Conservation (phyloP, 2,888 invertebrate genomes). For the Agrilus mali region DNA sequence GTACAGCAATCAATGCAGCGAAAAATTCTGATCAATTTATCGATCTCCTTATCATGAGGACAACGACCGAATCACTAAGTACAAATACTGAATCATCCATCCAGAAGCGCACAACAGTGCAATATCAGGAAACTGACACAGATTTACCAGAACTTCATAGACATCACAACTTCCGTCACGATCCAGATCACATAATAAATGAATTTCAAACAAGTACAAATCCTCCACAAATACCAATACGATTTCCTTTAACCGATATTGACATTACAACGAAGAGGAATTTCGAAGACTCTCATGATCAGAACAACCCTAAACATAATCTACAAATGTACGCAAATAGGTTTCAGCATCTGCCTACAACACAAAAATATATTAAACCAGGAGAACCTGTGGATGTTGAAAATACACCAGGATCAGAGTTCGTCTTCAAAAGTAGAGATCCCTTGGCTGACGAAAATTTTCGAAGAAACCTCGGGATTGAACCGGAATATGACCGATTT, state of each 20-base stretch:
- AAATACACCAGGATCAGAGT: slow-evolving; percentile 2
- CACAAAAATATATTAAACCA: slow-evolving; percentile 3
- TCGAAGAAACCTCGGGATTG: neutral
- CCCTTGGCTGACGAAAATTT: neutral
- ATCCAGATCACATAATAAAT: too few species aligned
- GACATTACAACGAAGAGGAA: slow-evolving; percentile 4
- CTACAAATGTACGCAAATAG: neutral
- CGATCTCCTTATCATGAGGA: too few species aligned
- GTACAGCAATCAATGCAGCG: too few species aligned
- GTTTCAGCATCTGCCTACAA: too few species aligned
- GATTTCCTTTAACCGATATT: neutral
- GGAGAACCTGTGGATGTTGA: slow-evolving; percentile 6
- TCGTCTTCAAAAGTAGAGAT: slow-evolving; percentile 6
- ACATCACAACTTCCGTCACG: too few species aligned
- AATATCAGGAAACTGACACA: neutral
- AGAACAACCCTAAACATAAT: neutral
- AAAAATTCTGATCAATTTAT: too few species aligned
- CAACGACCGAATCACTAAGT: too few species aligned
- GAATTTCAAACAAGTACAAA: too few species aligned
- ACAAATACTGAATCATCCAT: neutral
- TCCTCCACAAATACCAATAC: too few species aligned
- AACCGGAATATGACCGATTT: slow-evolving; percentile 5
- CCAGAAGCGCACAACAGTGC: neutral
- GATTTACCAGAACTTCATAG: too few species aligned
- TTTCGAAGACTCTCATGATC: slow-evolving; percentile 1